A percentile compares a stretch with the other conserved stretches of the same genome.
Evolutionary conservation across 2,113 vertebrate species (phyloP).

Genomic region (Chaenogobius annularis): DNA sequence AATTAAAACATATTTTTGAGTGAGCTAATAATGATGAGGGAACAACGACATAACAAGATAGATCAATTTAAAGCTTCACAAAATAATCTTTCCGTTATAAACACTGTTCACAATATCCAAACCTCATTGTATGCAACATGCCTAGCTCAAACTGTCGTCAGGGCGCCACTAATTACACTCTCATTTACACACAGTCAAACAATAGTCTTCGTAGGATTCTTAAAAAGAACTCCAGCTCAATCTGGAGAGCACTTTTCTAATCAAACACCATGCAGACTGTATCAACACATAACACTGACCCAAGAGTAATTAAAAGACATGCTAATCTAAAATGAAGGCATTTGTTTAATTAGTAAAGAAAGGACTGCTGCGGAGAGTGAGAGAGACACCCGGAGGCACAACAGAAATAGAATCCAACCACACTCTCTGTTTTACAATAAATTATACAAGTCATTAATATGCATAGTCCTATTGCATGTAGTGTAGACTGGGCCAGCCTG

Average conservation of each 20-base stretch:
- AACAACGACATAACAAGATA: no score
- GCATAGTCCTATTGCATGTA: conserved; percentile 43
- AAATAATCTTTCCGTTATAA: no score
- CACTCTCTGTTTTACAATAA: conserved; percentile 48
- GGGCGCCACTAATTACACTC: background rate
- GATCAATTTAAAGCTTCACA: no score
- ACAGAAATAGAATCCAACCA: conserved; percentile 47
- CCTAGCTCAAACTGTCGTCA: no score
- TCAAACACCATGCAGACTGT: conserved; percentile 48
- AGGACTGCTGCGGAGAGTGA: conserved; percentile 54
- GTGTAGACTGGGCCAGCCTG: conserved; percentile 50
- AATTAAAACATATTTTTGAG: no score
- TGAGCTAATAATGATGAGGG: no score
- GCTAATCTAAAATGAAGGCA: conserved; percentile 64
- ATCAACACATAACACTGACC: conserved; percentile 63
- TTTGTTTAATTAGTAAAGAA: conserved; percentile 67
- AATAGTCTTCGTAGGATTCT: background rate
- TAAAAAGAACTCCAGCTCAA: conserved; percentile 19
- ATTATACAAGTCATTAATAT: conserved; percentile 65
- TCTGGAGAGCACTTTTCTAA: conserved; percentile 39
- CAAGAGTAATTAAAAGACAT: conserved; percentile 59
- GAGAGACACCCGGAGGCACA: conserved; percentile 57
- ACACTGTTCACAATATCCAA: no score
- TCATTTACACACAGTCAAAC: background rate
- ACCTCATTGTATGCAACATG: background rate